Conservation (phyloP, 1,140 invertebrate species). For the Stratiolaelaps scimitus region DNA sequence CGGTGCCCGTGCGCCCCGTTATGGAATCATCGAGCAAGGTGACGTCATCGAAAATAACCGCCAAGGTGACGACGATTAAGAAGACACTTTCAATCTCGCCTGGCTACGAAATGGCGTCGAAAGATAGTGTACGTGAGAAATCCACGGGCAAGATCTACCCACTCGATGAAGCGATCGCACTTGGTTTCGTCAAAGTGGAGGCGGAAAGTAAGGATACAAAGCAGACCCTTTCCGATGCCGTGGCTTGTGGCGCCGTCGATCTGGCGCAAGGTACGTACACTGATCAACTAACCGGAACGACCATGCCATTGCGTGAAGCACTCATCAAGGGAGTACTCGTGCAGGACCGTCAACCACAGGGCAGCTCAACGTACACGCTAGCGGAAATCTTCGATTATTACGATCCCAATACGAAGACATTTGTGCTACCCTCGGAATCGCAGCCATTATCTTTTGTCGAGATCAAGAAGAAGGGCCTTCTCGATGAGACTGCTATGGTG, state of each 20-base stretch:
- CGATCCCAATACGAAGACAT: not conserved
- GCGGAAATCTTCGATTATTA: slow-evolving; percentile 50
- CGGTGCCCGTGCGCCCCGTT: slow-evolving; percentile 30
- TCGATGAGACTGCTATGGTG: slow-evolving; percentile 58
- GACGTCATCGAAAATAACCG: slow-evolving; percentile 31
- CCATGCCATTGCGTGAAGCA: slow-evolving; percentile 52
- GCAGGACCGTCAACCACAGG: slow-evolving; percentile 31
- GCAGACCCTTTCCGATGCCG: slow-evolving; percentile 28
- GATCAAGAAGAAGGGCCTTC: slow-evolving; percentile 58
- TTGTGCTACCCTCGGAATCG: not conserved
- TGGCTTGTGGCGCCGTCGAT: slow-evolving; percentile 42
- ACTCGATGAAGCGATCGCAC: slow-evolving; percentile 50
- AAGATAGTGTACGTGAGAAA: slow-evolving; percentile 33
- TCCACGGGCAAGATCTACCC: slow-evolving; percentile 29
- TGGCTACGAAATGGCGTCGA: slow-evolving; percentile 37
- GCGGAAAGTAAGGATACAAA: slow-evolving; percentile 28
- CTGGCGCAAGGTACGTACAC: slow-evolving; percentile 53
- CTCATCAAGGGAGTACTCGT: slow-evolving; percentile 53
- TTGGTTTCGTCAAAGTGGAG: slow-evolving; percentile 45
- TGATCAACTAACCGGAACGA: slow-evolving; percentile 53
- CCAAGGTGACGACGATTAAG: slow-evolving; percentile 31
- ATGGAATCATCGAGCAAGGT: slow-evolving; percentile 29
- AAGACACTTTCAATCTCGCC: slow-evolving; percentile 30
- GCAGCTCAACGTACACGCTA: slow-evolving; percentile 44
- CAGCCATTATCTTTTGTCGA: slow-evolving; percentile 54